These are phyloP conservation scores for Progne subis DNA, from an alignment of 2,113 vertebrate genomes.

Conservation along the genomic window DNA sequence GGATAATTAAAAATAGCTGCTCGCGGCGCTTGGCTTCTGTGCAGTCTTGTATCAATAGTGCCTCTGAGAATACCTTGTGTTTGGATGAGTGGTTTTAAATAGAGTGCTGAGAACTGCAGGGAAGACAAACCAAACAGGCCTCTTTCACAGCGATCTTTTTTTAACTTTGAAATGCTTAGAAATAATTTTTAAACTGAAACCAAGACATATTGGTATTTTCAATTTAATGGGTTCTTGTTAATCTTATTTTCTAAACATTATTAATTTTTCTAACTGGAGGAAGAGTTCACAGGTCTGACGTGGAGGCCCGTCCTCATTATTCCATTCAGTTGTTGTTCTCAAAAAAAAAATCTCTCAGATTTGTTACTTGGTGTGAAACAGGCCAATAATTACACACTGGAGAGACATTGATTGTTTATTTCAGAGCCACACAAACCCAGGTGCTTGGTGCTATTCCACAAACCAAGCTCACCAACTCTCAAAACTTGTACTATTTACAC, in stretches of 20 bases:
- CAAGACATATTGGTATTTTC: not conserved
- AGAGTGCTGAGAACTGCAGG: not conserved
- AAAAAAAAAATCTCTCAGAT: not conserved
- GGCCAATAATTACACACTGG: not conserved
- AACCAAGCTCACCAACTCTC: not conserved
- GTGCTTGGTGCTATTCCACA: not conserved
- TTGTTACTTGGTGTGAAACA: not conserved
- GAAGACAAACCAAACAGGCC: not conserved
- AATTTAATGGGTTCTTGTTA: not conserved
- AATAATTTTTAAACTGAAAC: not conserved
- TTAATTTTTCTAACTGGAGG: not conserved
- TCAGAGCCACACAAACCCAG: not conserved
- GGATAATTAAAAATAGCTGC: conserved; percentile 61
- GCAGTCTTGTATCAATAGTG: conserved; percentile 49
- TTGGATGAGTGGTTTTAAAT: conserved; percentile 56
- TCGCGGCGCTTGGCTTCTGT: conserved; percentile 37
- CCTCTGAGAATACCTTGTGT: conserved; percentile 58
- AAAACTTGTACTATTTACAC: not conserved
- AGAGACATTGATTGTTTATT: not conserved
- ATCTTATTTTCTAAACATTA: not conserved
- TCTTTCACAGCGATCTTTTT: not conserved
- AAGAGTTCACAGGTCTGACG: not conserved
- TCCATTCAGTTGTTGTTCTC: not conserved
- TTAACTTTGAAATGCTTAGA: not conserved
- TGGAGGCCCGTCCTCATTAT: not conserved